Conservation (phyloP, 2,888 invertebrate genomes). For the Choreutis nemorana region DNA sequence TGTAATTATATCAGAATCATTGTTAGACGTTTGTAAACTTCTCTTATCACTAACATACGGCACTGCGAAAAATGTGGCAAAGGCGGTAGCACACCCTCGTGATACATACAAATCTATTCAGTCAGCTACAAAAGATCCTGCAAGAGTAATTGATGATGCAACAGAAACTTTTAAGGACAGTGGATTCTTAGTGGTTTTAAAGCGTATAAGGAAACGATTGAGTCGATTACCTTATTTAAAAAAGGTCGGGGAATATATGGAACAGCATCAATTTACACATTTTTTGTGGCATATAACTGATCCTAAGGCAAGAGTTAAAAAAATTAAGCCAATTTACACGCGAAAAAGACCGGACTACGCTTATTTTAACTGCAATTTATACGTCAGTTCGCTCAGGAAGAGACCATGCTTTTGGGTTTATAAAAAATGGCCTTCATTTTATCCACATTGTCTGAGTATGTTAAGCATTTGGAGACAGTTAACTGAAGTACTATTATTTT, state of each 20-base stretch:
- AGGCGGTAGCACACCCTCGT: slow-evolving; percentile 15
- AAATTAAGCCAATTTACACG: slow-evolving; percentile 13
- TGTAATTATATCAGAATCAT: slow-evolving; percentile 16
- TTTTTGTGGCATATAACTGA: slow-evolving; percentile 17
- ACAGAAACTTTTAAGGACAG: slow-evolving; percentile 12
- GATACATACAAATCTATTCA: slow-evolving; percentile 11
- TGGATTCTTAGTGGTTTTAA: slow-evolving; percentile 14
- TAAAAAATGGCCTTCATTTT: slow-evolving; percentile 28
- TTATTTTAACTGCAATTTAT: slow-evolving; percentile 21
- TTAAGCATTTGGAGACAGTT: slow-evolving; percentile 23
- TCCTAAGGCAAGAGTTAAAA: slow-evolving; percentile 14
- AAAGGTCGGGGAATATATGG: slow-evolving; percentile 10
- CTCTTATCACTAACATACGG: too few species aligned
- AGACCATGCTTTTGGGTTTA: slow-evolving; percentile 24
- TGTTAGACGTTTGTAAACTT: too few species aligned
- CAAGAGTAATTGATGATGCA: slow-evolving; percentile 8
- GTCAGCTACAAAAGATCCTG: slow-evolving; percentile 12
- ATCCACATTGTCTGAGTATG: slow-evolving; percentile 27
- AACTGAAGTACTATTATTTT: slow-evolving; percentile 22
- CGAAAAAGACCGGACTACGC: too few species aligned
- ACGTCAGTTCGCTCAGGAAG: slow-evolving; percentile 25
- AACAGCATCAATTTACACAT: slow-evolving; percentile 14
- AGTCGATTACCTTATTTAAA: slow-evolving; percentile 12
- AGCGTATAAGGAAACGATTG: slow-evolving; percentile 16
- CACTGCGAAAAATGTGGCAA: too few species aligned